phyloP scores from a whole-genome alignment of 2,888 invertebrate species.

The Mongoloraphidia duomilia region DNA sequence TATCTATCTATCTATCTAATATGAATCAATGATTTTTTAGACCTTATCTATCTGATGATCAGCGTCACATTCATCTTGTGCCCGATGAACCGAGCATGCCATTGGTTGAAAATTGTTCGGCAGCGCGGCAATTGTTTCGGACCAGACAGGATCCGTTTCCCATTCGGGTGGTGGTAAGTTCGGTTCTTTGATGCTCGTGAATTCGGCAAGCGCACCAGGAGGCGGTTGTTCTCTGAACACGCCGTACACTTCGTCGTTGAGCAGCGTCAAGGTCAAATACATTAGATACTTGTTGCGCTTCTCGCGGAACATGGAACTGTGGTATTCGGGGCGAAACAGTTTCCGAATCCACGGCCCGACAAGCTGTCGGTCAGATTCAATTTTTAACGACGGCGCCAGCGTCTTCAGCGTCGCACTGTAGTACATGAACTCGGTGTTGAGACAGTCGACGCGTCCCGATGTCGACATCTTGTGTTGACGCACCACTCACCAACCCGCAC shows the following conservation, averaged over 20 bases:
- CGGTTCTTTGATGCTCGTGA: constrained; percentile 16
- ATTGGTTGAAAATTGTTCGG: constrained; percentile 26
- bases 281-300: constrained; percentile 34
- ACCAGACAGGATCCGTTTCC: constrained; percentile 32
- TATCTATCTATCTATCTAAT: too few species aligned
- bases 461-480: neutral
- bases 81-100: constrained; percentile 23
- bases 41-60: constrained; percentile 26
- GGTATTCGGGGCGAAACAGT: constrained; percentile 34
- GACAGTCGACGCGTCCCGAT: constrained; percentile 22
- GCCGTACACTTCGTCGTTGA: constrained; percentile 30
- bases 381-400: constrained; percentile 27
- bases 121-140: constrained; percentile 26
- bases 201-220: constrained; percentile 20
- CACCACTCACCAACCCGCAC: neutral
- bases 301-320: constrained; percentile 28
- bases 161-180: constrained; percentile 27
- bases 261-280: constrained; percentile 26
- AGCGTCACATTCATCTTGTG: constrained; percentile 19
- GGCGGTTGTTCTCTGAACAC: constrained; percentile 27
- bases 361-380: constrained; percentile 23
- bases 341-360: constrained; percentile 33
- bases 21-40: neutral
- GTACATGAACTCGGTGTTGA: constrained; percentile 35
- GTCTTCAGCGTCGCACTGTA: constrained; percentile 31